These are phyloP conservation scores for Corapipo altera DNA, from an alignment of 2,113 vertebrate genomes.

Conservation along the genomic window DNA sequence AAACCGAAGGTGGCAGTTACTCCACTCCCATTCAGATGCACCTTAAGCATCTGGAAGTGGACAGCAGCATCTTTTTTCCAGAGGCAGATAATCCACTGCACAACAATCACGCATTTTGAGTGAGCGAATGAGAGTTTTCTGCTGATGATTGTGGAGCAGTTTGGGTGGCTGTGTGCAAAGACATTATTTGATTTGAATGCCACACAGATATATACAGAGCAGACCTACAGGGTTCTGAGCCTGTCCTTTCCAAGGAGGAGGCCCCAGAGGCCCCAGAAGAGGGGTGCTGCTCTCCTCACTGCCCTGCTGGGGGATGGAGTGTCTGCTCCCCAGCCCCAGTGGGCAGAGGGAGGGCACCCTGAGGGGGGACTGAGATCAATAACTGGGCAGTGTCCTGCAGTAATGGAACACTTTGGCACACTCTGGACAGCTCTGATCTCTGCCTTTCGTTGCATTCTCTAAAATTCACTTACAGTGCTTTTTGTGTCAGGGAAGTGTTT, in stretches of 20 bases:
- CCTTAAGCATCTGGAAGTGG: not conserved
- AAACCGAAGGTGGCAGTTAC: not conserved
- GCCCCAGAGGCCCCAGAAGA: not conserved
- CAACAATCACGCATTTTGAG: not conserved
- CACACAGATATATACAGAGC: not conserved
- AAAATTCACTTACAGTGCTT: not conserved
- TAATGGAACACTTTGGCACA: accelerated
- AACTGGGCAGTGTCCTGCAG: not conserved
- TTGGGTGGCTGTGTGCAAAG: not conserved
- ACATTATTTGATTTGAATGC: not conserved
- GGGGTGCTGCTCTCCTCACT: accelerated
- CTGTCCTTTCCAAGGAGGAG: not conserved
- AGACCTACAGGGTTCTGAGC: not conserved
- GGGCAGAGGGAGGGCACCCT: not conserved
- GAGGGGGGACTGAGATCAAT: accelerated
- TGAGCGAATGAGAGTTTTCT: not conserved
- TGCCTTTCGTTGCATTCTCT: accelerated
- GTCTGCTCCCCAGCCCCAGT: not conserved
- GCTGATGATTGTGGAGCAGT: not conserved
- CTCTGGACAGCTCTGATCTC: accelerated
- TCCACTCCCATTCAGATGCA: not conserved
- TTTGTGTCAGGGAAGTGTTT: not conserved
- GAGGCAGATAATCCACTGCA: not conserved
- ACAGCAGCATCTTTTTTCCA: not conserved
- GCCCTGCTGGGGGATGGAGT: accelerated